A percentile compares a stretch with the other conserved stretches of the same genome.
These are phyloP conservation scores for Troglohyphantes excavatus DNA, from an alignment of 2,888 invertebrate species.

Conservation along the genomic window DNA sequence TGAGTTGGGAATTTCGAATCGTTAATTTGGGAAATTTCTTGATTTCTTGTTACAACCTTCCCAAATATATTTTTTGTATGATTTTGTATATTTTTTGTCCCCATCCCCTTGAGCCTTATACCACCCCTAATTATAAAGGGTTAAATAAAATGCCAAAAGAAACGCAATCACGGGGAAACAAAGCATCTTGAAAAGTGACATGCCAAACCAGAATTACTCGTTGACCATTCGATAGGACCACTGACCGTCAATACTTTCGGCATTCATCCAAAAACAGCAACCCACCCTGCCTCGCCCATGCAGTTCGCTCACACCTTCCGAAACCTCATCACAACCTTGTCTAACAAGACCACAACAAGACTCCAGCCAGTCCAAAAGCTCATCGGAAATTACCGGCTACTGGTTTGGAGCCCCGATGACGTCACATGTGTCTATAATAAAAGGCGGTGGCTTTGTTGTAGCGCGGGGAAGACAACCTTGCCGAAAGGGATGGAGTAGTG, in stretches of 20 bases:
- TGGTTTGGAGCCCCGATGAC: constrained; percentile 14
- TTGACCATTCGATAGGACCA: no score
- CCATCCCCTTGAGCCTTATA: no score
- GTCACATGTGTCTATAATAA: constrained; percentile 42
- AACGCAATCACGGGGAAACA: no score
- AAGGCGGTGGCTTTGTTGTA: constrained; percentile 32
- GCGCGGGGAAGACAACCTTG: constrained; percentile 24
- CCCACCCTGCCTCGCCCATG: constrained; percentile 48
- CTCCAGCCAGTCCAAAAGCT: background rate
- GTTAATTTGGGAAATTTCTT: no score
- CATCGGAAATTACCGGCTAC: constrained; percentile 50
- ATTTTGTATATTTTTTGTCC: no score
- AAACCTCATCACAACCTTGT: constrained; percentile 60
- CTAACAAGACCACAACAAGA: constrained; percentile 62
- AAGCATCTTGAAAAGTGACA: no score
- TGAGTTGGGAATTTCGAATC: no score
- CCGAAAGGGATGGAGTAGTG: background rate
- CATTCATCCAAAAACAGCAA: constrained; percentile 52
- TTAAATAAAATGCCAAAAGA: no score
- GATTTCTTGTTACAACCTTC: no score
- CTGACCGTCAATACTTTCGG: constrained; percentile 32
- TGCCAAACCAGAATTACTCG: background rate
- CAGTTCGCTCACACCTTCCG: constrained; percentile 19
- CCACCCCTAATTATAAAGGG: no score
- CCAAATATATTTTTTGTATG: no score